These are phyloP conservation scores for Atopsyche davidsoni DNA, from an alignment of 1,140 invertebrate species.

Conservation along the genomic window DNA sequence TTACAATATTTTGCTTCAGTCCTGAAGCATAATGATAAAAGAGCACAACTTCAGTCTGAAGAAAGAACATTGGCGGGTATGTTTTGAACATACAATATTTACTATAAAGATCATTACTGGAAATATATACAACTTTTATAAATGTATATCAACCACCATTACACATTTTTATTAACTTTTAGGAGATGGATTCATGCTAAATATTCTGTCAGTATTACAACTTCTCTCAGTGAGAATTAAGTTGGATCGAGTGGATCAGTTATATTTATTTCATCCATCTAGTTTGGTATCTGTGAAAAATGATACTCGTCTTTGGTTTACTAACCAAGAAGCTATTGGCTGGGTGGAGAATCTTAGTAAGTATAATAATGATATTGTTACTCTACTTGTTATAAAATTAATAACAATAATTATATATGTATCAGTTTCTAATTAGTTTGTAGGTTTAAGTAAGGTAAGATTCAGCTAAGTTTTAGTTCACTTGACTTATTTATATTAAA, in stretches of 20 bases:
- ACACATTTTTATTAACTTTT: not conserved
- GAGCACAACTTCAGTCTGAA: slow-evolving; percentile 84
- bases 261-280: slow-evolving; percentile 82
- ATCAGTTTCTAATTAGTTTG: too few relatives aligned
- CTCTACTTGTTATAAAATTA: not conserved
- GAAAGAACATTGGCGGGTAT: slow-evolving; percentile 69
- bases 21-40: slow-evolving; percentile 75
- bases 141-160: not conserved
- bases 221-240: slow-evolving; percentile 80
- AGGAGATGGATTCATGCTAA: slow-evolving; percentile 91
- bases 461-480: not conserved
- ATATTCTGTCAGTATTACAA: slow-evolving; percentile 85
- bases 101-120: too few relatives aligned
- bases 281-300: slow-evolving; percentile 71
- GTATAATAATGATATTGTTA: slow-evolving; percentile 30
- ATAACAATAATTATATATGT: too few relatives aligned
- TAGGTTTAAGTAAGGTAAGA: too few relatives aligned
- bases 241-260: slow-evolving; percentile 74
- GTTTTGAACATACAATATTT: too few relatives aligned
- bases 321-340: slow-evolving; percentile 69
- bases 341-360: slow-evolving; percentile 67
- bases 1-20: slow-evolving; percentile 73
- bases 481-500: too few relatives aligned
- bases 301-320: slow-evolving; percentile 79
- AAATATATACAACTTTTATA: too few relatives aligned